Base-by-base conservation (phyloP, 1,140 invertebrate genomes). In the Drosophila tropicalis region DNA sequence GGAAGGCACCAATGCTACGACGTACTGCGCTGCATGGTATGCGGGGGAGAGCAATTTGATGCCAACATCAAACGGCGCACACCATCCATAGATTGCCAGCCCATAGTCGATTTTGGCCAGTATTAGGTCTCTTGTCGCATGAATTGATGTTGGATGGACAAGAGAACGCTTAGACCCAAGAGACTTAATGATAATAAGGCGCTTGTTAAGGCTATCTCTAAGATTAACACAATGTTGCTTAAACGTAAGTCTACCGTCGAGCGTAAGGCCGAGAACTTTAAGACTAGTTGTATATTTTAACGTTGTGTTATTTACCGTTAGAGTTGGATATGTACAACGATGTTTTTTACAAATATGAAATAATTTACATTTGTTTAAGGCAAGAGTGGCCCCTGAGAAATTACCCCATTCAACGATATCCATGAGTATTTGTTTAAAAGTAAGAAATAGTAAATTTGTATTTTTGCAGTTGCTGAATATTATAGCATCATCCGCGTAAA, bases 131-230 rank as follows among this genome's bases (percentile, higher is more conserved):
- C 55, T 66, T 13, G 40, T 60, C 13, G 56, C 62, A 65, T 66
- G n/a, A 13, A 60, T 66, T 12, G 41, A 66, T n/a, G 41, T 61
- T 61, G 41, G 19, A 51, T 67, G 29, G 36, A 17, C 41, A n/a
- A 44, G 13, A 25, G 36, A 61, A 5, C 17, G 19, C 15, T 41
- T 67, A 40, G 69, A 40, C 10, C 40, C 57, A 40, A 62, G 55
- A 54, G 66, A 66, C 51, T 71, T 71, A 17, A 66, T 66, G 19
- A 70, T 55, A 57, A n/a, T n/a, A n/a, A n/a, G n/a, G n/a, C n/a
- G n/a, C 22, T 60, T 70, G 22, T 10, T 51, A 60, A 61, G 55
- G 6, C 62, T 70, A 9, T 41, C 39, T 7, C 55, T 58, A 70
- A 70, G 34, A 41, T 63, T 39, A 9, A 1, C 47, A 58, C 62